Percentiles rank a stretch among this genome's conserved stretches.
These are phyloP conservation scores for Enteromius argenteus DNA, from an alignment of 2,797 vertebrate species.

Conservation along the genomic window DNA sequence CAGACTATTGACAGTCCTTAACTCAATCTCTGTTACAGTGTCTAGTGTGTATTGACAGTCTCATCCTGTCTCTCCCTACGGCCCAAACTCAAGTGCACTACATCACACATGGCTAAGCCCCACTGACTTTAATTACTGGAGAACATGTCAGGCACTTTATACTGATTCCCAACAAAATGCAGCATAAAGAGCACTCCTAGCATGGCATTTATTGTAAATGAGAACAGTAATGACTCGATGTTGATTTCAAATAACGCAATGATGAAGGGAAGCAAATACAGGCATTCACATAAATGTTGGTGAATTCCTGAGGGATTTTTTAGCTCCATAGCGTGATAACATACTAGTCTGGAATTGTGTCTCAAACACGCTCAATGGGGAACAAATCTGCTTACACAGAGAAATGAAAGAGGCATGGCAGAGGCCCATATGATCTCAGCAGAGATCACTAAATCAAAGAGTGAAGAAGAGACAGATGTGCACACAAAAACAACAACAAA, in stretches of 20 bases:
- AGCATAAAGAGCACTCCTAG: neutral
- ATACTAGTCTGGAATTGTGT: constrained; percentile 20
- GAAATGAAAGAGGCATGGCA: neutral
- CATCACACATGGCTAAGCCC: neutral
- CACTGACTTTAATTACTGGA: neutral
- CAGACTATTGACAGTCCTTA: neutral
- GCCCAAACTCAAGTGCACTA: constrained; percentile 3
- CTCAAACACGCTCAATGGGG: neutral
- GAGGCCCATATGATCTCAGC: constrained; percentile 13
- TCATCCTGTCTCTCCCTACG: neutral
- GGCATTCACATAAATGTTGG: neutral
- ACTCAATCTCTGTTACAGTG: neutral
- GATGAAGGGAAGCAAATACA: neutral
- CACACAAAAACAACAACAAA: neutral
- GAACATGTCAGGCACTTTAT: neutral
- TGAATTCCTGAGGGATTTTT: constrained; percentile 9
- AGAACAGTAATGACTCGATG: neutral
- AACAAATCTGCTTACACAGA: constrained; percentile 13
- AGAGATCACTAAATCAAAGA: constrained; percentile 16
- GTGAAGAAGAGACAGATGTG: constrained; percentile 15
- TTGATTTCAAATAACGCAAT: neutral
- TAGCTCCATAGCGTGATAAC: neutral
- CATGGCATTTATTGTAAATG: neutral
- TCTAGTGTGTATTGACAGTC: neutral
- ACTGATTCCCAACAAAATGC: neutral